Percentiles rank a stretch among this genome's conserved stretches.
Conservation (phyloP, 1,140 invertebrate species). For the Ctenoplectra terminalis region DNA sequence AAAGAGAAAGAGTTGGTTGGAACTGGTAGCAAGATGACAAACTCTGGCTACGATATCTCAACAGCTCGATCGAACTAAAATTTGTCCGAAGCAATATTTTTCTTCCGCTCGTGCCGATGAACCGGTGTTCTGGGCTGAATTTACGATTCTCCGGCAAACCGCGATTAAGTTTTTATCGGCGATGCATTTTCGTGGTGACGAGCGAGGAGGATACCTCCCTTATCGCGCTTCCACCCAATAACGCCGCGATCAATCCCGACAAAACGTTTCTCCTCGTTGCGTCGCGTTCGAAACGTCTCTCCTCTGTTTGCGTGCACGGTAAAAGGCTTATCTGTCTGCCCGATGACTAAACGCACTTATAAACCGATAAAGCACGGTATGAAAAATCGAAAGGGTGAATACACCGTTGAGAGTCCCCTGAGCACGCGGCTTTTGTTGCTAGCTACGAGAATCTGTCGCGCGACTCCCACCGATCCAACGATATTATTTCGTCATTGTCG, state of each 20-base stretch:
- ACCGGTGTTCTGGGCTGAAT: background rate
- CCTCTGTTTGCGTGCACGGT: background rate
- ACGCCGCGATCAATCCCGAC: constrained; percentile 40
- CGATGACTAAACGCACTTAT: constrained; percentile 36
- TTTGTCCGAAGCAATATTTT: constrained; percentile 9
- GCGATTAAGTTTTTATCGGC: constrained; percentile 57
- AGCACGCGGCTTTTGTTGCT: background rate
- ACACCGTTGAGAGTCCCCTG: background rate
- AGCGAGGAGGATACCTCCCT: constrained; percentile 34
- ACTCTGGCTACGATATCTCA: background rate
- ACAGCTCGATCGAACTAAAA: background rate
- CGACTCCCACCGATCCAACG: background rate
- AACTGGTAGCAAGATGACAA: too few relatives aligned
- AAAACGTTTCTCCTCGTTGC: constrained; percentile 11
- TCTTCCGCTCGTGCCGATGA: background rate
- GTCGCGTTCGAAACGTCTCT: background rate
- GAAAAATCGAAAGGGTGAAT: background rate
- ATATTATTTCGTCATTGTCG: background rate
- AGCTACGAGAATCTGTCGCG: background rate
- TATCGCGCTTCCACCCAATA: constrained; percentile 73
- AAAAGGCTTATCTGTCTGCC: constrained; percentile 32
- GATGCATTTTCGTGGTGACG: constrained; percentile 49
- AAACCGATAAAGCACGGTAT: background rate
- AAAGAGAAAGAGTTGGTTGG: too few relatives aligned
- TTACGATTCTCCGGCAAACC: constrained; percentile 30